phyloP scores from a whole-genome alignment of 2,797 vertebrate species.

The Microctenopoma stevenorrisi region DNA sequence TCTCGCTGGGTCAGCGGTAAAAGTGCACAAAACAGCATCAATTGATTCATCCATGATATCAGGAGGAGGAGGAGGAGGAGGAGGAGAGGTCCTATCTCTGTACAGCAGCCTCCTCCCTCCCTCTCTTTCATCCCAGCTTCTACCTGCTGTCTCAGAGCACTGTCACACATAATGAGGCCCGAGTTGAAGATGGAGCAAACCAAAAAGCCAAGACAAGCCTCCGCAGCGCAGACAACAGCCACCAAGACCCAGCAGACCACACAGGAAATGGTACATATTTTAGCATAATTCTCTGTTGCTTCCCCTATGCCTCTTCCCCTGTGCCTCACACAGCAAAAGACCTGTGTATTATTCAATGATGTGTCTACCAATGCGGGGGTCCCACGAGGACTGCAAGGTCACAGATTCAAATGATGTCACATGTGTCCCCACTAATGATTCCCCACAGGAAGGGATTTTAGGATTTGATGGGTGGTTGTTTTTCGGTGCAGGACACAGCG shows the following conservation, averaged over 20 bases:
- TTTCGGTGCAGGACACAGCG: slow-evolving; percentile 17
- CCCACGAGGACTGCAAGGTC: slow-evolving; percentile 62
- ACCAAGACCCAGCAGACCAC: slow-evolving; percentile 56
- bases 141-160: slow-evolving; percentile 65
- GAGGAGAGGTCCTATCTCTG: slow-evolving; percentile 52
- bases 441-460: slow-evolving; percentile 54
- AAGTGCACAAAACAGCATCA: slow-evolving; percentile 75
- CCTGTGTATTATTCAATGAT: slow-evolving; percentile 71
- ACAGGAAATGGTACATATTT: slow-evolving; percentile 76
- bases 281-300: slow-evolving; percentile 75
- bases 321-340: slow-evolving; percentile 62
- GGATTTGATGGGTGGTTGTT: slow-evolving; percentile 39
- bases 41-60: slow-evolving; percentile 83
- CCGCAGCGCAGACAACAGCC: slow-evolving; percentile 64
- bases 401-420: slow-evolving; percentile 76
- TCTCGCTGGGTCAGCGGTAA: slow-evolving; percentile 78
- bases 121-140: slow-evolving; percentile 54
- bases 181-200: slow-evolving; percentile 58
- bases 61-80: slow-evolving; percentile 55
- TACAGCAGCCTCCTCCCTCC: slow-evolving; percentile 44
- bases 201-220: slow-evolving; percentile 55
- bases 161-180: slow-evolving; percentile 83
- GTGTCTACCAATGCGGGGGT: slow-evolving; percentile 66
- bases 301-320: slow-evolving; percentile 27
- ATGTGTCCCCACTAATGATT: slow-evolving; percentile 75